Percentiles rank a stretch among this genome's conserved stretches.
These are phyloP conservation scores for Actias luna DNA, from an alignment of 2,888 invertebrate genomes.

Conservation along the genomic window DNA sequence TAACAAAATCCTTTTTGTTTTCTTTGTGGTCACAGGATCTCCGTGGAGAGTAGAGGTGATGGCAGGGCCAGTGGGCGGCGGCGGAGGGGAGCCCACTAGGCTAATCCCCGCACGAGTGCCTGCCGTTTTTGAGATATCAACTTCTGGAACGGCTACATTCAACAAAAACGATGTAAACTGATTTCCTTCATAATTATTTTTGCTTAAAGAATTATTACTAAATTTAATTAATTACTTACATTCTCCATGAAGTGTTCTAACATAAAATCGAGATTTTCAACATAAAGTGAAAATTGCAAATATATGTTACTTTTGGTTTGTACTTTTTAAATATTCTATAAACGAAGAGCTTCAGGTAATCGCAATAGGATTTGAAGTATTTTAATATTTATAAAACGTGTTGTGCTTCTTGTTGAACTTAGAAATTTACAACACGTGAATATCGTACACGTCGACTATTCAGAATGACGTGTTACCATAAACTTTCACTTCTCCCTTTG, in stretches of 20 bases:
- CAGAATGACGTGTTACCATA: not conserved
- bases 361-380: not conserved
- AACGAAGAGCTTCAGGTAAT: not conserved
- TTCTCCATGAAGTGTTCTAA: not conserved
- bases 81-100: conserved; percentile 93
- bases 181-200: not conserved
- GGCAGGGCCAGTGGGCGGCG: conserved; percentile 86
- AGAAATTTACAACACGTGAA: not conserved
- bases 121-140: conserved; percentile 94
- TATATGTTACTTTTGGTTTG: too few relatives aligned
- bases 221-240: not conserved
- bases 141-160: conserved; percentile 76
- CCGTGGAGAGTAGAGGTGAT: conserved; percentile 97
- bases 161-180: conserved; percentile 67
- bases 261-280: not conserved
- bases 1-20: not conserved
- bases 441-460: not conserved
- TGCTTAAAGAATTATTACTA: not conserved
- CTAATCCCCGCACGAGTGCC: conserved; percentile 94
- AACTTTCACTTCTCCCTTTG: not conserved
- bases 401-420: not conserved
- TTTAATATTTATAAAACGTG: not conserved
- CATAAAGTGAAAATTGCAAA: not conserved
- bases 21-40: conserved; percentile 84
- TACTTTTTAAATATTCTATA: not conserved